Conservation (phyloP, 2,888 invertebrate species). For the Cistogaster globosa region DNA sequence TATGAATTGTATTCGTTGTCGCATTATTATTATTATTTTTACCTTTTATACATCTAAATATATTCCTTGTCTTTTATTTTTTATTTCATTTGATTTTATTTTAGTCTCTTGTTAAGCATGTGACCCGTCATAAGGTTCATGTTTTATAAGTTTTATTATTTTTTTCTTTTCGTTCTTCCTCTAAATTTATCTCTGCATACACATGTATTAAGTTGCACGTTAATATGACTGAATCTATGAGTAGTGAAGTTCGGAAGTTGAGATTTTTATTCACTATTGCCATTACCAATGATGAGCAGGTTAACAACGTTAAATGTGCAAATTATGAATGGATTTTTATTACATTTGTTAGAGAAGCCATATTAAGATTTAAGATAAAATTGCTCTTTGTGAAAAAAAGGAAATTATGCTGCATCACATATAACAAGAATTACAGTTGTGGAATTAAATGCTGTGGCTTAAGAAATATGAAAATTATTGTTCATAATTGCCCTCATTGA, state of each 20-base stretch:
- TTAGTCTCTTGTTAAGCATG: conserved; percentile 62
- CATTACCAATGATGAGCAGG: conserved; percentile 56
- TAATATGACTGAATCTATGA: conserved; percentile 9
- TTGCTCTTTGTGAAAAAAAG: not conserved
- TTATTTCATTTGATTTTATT: too few species aligned
- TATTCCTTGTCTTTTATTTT: conserved; percentile 27
- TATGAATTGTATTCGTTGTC: conserved; percentile 61
- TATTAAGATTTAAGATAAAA: conserved; percentile 3
- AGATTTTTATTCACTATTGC: conserved; percentile 19
- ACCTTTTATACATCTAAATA: conserved; percentile 20
- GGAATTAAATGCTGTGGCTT: too few species aligned
- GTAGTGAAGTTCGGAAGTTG: not conserved
- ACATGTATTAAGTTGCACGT: conserved; percentile 27
- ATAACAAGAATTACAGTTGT: not conserved
- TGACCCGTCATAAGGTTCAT: conserved; percentile 70
- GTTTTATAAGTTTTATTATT: conserved; percentile 55
- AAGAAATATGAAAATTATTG: too few species aligned
- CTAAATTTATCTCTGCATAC: conserved; percentile 18
- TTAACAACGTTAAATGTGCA: conserved; percentile 66
- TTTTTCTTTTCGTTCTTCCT: not conserved
- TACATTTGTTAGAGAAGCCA: conserved; percentile 40
- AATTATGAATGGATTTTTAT: conserved; percentile 63
- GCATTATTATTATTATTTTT: conserved; percentile 53
- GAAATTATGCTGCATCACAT: conserved; percentile 3
- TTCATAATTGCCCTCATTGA: too few species aligned